Evolutionary conservation across 2,113 vertebrate species (phyloP), one percentile per base, ranked within the genome.

Genomic region (Mesitornis unicolor): DNA sequence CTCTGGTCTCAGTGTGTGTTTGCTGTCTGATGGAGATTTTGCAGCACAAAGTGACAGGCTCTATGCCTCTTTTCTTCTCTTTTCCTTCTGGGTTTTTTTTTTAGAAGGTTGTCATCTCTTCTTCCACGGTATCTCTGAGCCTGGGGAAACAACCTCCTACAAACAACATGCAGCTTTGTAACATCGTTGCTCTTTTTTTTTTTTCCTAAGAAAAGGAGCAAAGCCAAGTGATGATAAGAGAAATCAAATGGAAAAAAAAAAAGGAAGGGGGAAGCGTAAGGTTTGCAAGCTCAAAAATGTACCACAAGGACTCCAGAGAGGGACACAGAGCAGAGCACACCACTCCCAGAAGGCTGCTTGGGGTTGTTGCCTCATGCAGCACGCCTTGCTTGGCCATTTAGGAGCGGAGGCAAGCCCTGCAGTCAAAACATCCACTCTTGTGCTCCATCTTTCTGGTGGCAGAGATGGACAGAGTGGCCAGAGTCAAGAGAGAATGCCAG

Each of bases 91-190:
- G 54, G 22, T n/a, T 68, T 67, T 88, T 47, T 81, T 85, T 94
- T 90, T 28, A 81, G 88, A 93, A 91, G 60, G 73, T 80, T 95
- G 88, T 93, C 92, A 87, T 92, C 59, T 95, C 33, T 91, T 91
- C 43, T 92, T 86, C 79, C 50, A 80, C 83, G 77, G 22, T 53
- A 69, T 87, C 47, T 90, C 70, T 59, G 83, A 90, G 94, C 88
- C 92, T 74, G 75, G 45, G 85, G 92, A 90, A 97, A 96, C 79
- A 88, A 74, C 63, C 59, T 95, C 92, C 92, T 86, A 94, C 92
- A 96, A 92, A 80, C 21, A 85, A 61, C 90, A 80, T 29, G 75
- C 33, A 91, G 92, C 31, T 90, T 90, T 90, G 61, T 65, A 85
- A 94, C 75, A 86, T 16, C 29, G 45, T 43, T 97, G 94, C 92